Evolutionary conservation across 2,113 vertebrate species (phyloP).

Genomic region (Hippocampus zosterae): DNA sequence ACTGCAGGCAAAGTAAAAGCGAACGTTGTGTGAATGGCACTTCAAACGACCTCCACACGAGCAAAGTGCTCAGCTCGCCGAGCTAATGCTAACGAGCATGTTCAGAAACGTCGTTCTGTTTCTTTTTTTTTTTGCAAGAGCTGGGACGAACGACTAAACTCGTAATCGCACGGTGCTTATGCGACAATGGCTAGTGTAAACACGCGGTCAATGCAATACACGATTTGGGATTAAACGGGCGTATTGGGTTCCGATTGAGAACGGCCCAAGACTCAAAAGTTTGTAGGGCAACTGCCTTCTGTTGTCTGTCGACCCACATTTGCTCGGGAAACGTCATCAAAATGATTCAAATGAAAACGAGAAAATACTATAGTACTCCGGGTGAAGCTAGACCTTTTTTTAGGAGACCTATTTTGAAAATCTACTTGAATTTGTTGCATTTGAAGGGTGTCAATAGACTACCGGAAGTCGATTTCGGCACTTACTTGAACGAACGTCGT

Average conservation of each 20-base stretch:
- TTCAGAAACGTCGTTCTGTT: background rate
- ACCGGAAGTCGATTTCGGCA: too few species aligned
- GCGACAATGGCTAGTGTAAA: background rate
- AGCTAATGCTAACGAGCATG: background rate
- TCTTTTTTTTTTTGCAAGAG: too few species aligned
- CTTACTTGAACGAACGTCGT: too few species aligned
- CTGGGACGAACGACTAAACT: background rate
- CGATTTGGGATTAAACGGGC: background rate
- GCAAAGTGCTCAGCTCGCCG: background rate
- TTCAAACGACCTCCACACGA: background rate
- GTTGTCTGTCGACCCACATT: background rate
- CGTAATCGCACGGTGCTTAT: background rate
- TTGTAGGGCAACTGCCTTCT: background rate
- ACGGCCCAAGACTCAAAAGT: too few species aligned
- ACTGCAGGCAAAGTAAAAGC: background rate
- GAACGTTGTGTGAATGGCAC: background rate
- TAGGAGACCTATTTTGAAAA: too few species aligned
- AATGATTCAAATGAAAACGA: background rate
- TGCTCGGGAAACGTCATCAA: background rate
- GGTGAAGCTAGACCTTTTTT: too few species aligned
- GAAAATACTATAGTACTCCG: too few species aligned
- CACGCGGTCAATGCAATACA: background rate
- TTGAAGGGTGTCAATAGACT: too few species aligned
- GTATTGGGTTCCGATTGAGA: background rate
- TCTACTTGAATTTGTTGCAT: too few species aligned